Evolutionary conservation across 1,140 invertebrate species (phyloP).

Genomic region (Drosophila lowei): DNA sequence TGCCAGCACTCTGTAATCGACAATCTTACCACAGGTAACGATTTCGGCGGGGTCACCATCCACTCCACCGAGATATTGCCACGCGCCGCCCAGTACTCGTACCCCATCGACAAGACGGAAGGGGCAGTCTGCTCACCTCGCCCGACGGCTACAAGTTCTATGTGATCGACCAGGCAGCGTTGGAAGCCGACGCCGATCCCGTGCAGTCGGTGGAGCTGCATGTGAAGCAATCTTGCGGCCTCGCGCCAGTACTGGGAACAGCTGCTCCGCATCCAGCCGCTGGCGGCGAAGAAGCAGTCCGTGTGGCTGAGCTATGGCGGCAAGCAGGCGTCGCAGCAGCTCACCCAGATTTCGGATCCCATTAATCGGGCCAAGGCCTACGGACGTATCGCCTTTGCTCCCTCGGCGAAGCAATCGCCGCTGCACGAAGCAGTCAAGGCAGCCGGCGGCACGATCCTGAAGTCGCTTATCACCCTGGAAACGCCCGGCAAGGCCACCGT

Average conservation of each 20-base stretch:
- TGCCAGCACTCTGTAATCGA: neutral
- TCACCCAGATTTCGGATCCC: constrained; percentile 86
- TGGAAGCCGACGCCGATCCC: constrained; percentile 89
- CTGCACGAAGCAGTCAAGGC: constrained; percentile 91
- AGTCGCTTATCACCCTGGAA: constrained; percentile 93
- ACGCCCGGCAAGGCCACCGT: constrained; percentile 99
- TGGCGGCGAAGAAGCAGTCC: constrained; percentile 85
- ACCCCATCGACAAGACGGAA: constrained; percentile 70
- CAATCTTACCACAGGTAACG: constrained; percentile 87
- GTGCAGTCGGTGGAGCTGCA: constrained; percentile 92
- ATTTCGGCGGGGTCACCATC: constrained; percentile 94
- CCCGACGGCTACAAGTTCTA: constrained; percentile 96
- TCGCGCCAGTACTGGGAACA: constrained; percentile 93
- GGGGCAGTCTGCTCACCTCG: constrained; percentile 84
- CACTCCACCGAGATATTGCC: constrained; percentile 90
- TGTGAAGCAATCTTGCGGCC: constrained; percentile 89
- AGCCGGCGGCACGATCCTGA: constrained; percentile 91
- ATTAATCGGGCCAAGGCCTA: constrained; percentile 95
- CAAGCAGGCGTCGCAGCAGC: constrained; percentile 89
- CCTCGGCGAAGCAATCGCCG: constrained; percentile 88
- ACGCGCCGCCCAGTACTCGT: constrained; percentile 86
- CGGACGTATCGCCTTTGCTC: constrained; percentile 97
- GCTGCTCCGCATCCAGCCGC: constrained; percentile 89
- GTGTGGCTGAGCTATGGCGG: constrained; percentile 88
- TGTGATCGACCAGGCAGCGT: constrained; percentile 88